These are phyloP conservation scores for Flexamia atlantica DNA, from an alignment of 2,888 invertebrate species.

Conservation along the genomic window DNA sequence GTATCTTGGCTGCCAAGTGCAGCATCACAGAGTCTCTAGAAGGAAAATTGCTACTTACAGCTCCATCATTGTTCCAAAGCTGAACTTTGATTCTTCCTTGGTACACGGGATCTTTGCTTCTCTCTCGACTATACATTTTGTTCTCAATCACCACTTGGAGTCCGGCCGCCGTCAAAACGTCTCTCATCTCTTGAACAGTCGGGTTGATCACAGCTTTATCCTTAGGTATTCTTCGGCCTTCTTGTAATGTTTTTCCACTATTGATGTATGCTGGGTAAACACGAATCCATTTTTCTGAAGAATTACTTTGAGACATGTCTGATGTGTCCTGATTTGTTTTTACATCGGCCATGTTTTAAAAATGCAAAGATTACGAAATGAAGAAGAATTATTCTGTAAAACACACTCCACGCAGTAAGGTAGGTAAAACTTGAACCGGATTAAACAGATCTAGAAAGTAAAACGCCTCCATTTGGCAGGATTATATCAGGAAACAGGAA, in stretches of 20 bases:
- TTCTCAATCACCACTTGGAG: conserved; percentile 93
- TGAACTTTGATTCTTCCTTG: conserved; percentile 96
- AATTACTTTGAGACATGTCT: background rate
- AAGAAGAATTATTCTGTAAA: too few relatives aligned
- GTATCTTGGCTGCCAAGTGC: conserved; percentile 90
- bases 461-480: too few relatives aligned
- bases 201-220: conserved; percentile 98
- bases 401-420: too few relatives aligned
- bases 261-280: conserved; percentile 86
- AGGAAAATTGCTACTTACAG: conserved; percentile 83
- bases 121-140: conserved; percentile 94
- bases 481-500: too few relatives aligned
- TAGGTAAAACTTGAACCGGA: too few relatives aligned
- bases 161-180: conserved; percentile 91
- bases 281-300: conserved; percentile 82
- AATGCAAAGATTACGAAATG: too few relatives aligned
- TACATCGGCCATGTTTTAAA: too few relatives aligned
- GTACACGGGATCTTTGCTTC: conserved; percentile 90
- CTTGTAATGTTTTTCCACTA: conserved; percentile 88
- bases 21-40: conserved; percentile 86
- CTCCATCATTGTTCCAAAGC: conserved; percentile 93
- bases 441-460: too few relatives aligned
- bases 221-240: conserved; percentile 90
- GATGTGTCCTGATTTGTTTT: background rate
- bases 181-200: conserved; percentile 95